These are phyloP conservation scores for Drosophila incognita DNA, from an alignment of 2,888 invertebrate species.

Conservation along the genomic window DNA sequence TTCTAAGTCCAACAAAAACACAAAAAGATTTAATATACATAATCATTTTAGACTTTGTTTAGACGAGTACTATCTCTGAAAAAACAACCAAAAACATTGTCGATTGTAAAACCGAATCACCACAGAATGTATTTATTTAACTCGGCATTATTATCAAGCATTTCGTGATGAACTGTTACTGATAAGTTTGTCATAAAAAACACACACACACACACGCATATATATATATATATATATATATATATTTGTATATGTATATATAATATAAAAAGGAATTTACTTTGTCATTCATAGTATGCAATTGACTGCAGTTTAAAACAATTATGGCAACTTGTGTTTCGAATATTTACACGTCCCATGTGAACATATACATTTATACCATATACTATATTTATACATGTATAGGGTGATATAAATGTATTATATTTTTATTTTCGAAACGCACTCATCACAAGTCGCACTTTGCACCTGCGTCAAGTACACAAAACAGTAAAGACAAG, in stretches of 20 bases:
- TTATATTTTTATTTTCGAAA: constrained; percentile 16
- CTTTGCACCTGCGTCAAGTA: constrained; percentile 44
- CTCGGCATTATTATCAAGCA: not conserved
- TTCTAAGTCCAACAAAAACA: not conserved
- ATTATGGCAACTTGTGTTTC: not conserved
- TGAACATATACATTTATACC: constrained; percentile 2
- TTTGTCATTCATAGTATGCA: constrained; percentile 1
- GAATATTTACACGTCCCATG: not conserved
- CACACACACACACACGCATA: not conserved
- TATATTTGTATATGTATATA: not conserved
- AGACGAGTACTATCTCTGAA: not conserved
- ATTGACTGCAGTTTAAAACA: constrained; percentile 2
- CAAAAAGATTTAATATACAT: not conserved
- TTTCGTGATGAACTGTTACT: constrained; percentile 4
- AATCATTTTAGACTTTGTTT: not conserved
- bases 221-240: not conserved
- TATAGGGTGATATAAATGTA: not conserved
- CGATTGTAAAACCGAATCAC: not conserved
- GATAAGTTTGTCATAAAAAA: constrained; percentile 9
- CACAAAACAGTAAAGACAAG: not conserved
- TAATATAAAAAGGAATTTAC: not conserved
- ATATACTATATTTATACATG: not conserved
- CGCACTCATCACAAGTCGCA: constrained; percentile 37
- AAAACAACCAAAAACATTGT: not conserved
- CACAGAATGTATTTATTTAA: not conserved